These are phyloP conservation scores for Psylliodes chrysocephalus DNA, from an alignment of 2,888 invertebrate genomes.

Conservation along the genomic window DNA sequence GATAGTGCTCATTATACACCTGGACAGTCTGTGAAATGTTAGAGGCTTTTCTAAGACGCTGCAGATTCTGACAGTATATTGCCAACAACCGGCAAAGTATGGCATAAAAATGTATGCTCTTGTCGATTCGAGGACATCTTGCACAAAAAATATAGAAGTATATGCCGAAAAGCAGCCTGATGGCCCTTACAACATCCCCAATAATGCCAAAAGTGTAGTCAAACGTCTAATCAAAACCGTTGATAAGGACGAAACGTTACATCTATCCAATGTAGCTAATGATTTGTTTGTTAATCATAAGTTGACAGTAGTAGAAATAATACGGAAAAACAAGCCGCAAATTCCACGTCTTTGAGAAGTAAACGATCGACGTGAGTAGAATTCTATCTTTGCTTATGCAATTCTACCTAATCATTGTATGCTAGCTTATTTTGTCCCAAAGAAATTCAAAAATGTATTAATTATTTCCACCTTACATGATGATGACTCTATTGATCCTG, in stretches of 20 bases:
- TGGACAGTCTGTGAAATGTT: no score
- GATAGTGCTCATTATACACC: not conserved
- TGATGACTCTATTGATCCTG: slow-evolving; percentile 35
- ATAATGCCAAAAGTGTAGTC: slow-evolving; percentile 37
- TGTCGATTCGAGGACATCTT: no score
- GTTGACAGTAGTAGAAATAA: slow-evolving; percentile 41
- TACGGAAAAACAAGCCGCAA: no score
- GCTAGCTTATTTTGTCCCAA: slow-evolving; percentile 13
- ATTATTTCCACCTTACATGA: slow-evolving; percentile 42
- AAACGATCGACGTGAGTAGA: slow-evolving; percentile 14
- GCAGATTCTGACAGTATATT: not conserved
- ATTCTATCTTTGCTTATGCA: slow-evolving; percentile 12
- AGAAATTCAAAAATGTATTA: slow-evolving; percentile 38
- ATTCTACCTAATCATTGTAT: slow-evolving; percentile 15
- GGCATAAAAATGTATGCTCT: no score
- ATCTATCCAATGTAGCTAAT: no score
- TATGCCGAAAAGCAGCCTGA: no score
- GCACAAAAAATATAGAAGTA: no score
- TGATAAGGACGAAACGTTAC: slow-evolving; percentile 23
- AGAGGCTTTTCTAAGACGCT: no score
- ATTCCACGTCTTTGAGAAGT: not conserved
- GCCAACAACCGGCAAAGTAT: not conserved
- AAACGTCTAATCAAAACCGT: slow-evolving; percentile 32
- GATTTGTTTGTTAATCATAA: slow-evolving; percentile 25
- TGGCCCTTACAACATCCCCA: slow-evolving; percentile 32